phyloP scores from a whole-genome alignment of 2,888 invertebrate species.

The Drosophila subsilvestris region DNA sequence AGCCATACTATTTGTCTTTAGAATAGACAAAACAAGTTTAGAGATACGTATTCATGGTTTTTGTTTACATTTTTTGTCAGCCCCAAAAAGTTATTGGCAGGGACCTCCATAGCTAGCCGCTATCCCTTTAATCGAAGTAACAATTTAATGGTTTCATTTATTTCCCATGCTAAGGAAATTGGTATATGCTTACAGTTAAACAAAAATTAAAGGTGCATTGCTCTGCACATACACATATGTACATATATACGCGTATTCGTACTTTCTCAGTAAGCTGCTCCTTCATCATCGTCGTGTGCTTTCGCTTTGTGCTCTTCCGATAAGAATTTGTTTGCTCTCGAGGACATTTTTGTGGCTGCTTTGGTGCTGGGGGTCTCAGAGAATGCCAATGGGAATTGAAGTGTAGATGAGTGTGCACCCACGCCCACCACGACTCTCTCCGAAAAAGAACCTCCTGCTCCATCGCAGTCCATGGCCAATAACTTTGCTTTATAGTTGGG shows the following conservation, averaged over 20 bases:
- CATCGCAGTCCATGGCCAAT: conserved; percentile 38
- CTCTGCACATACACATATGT: conserved; percentile 5
- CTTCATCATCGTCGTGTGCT: conserved; percentile 39
- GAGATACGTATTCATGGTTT: no score
- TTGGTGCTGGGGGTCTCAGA: conserved; percentile 51
- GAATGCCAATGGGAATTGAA: conserved; percentile 79
- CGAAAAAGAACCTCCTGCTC: conserved; percentile 4
- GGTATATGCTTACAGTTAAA: conserved; percentile 22
- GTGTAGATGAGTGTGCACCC: conserved; percentile 62
- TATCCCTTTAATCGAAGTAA: no score
- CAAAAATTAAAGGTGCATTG: conserved; percentile 41
- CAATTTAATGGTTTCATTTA: neutral
- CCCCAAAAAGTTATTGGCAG: no score
- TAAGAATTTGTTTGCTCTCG: conserved; percentile 75
- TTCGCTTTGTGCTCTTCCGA: conserved; percentile 59
- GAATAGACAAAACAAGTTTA: no score
- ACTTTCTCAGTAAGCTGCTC: conserved; percentile 28
- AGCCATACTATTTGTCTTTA: no score
- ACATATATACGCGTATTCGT: neutral
- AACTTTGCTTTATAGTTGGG: conserved; percentile 55
- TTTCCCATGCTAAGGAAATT: conserved; percentile 40
- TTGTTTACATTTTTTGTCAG: no score
- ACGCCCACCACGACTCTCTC: conserved; percentile 5
- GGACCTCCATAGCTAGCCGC: no score
- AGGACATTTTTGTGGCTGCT: conserved; percentile 71